These are phyloP conservation scores for Eupithecia dodoneata DNA, from an alignment of 2,888 invertebrate species.

Conservation along the genomic window DNA sequence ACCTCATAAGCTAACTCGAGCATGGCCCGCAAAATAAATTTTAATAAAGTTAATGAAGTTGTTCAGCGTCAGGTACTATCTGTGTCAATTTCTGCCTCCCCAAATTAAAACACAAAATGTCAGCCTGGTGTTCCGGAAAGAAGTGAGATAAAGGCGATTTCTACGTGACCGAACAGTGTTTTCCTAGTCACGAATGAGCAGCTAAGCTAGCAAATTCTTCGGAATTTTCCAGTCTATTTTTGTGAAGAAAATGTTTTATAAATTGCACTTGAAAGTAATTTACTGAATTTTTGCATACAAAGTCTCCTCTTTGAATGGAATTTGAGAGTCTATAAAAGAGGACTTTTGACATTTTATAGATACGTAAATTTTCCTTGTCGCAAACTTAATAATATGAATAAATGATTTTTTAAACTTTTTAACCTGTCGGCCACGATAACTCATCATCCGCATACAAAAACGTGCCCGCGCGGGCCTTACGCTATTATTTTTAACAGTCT, in stretches of 20 bases:
- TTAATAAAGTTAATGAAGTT: constrained; percentile 82
- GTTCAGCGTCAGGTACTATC: constrained; percentile 70
- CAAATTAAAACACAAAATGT: constrained; percentile 71
- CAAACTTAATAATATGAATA: background rate
- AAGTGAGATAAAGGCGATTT: constrained; percentile 63
- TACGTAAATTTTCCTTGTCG: background rate
- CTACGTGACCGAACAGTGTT: constrained; percentile 65
- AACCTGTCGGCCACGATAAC: background rate
- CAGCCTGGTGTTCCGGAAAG: constrained; percentile 58
- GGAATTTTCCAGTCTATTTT: constrained; percentile 25
- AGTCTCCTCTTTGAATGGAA: background rate
- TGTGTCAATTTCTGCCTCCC: constrained; percentile 69
- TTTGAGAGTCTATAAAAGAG: background rate
- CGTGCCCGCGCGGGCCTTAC: background rate
- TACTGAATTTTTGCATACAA: constrained; percentile 6
- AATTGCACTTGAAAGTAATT: constrained; percentile 12
- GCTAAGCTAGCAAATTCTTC: constrained; percentile 26
- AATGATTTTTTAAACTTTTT: background rate
- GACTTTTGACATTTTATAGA: background rate
- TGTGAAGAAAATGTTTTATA: background rate
- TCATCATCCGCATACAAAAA: background rate
- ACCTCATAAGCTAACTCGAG: constrained; percentile 36
- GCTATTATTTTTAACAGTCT: background rate
- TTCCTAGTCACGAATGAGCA: constrained; percentile 39
- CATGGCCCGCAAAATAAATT: constrained; percentile 70